Percentiles rank a stretch among this genome's conserved stretches.
Conservation (phyloP, 2,888 invertebrate species). For the Apeira syringaria region DNA sequence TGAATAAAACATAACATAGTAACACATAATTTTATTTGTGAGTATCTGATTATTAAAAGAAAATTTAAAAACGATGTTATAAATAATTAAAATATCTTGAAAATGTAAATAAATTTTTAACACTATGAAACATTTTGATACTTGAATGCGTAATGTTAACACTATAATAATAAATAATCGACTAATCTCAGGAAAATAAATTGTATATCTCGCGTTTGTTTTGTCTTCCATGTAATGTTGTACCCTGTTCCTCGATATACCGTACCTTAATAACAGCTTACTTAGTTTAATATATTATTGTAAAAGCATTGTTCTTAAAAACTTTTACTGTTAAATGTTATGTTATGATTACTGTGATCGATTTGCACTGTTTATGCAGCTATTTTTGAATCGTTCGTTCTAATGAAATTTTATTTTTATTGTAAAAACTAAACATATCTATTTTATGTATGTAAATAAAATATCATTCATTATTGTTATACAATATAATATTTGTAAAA, state of each 20-base stretch:
- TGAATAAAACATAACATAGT: no score
- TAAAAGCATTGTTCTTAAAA: no score
- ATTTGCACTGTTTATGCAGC: no score
- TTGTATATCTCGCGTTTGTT: constrained; percentile 54
- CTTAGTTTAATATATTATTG: no score
- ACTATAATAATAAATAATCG: constrained; percentile 39
- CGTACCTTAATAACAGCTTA: no score
- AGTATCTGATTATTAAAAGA: not conserved
- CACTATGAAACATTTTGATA: constrained; percentile 62
- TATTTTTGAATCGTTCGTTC: no score
- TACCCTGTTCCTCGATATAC: constrained; percentile 33
- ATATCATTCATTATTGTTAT: constrained; percentile 52
- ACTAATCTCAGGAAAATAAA: constrained; percentile 39
- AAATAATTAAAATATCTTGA: constrained; percentile 47
- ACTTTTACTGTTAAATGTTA: no score
- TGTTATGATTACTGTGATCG: no score
- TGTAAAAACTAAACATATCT: constrained; percentile 74
- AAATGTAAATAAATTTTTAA: constrained; percentile 68
- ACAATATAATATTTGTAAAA: constrained; percentile 58
- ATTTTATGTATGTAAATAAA: constrained; percentile 66
- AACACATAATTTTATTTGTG: not conserved
- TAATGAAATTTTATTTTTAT: no score
- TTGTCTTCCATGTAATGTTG: constrained; percentile 62
- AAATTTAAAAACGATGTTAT: not conserved
- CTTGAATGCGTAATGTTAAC: constrained; percentile 50